Evolutionary conservation across 23 tunicate species (phyloP), one percentile per base, ranked within the genome.

Genomic region (Styela clava): DNA sequence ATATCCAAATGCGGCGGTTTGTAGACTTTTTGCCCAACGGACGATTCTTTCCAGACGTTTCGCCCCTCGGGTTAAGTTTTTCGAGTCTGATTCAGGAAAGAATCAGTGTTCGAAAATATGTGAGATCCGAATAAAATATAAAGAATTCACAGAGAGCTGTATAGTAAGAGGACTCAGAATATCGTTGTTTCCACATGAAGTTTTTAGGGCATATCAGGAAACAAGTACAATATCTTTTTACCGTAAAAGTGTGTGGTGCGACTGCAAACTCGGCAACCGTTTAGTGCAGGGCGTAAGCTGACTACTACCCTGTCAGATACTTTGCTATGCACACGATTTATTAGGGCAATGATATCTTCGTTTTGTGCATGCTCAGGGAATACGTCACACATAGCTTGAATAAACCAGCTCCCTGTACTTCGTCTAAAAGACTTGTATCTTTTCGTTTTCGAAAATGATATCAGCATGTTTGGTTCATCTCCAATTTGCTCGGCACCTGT

Each of bases 151-250:
- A n/a, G n/a, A n/a, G n/a, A n/a, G n/a, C n/a, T n/a, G n/a, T n/a
- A n/a, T n/a, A n/a, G n/a, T n/a, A n/a, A n/a, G n/a, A n/a, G n/a
- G n/a, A n/a, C n/a, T n/a, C n/a, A n/a, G n/a, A n/a, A n/a, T n/a
- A n/a, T n/a, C n/a, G n/a, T n/a, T n/a, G n/a, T n/a, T n/a, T n/a
- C n/a, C n/a, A n/a, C n/a, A n/a, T n/a, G n/a, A n/a, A n/a, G n/a
- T n/a, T n/a, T n/a, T n/a, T n/a, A n/a, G n/a, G n/a, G n/a, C 16
- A 67, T 18, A 18, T 24, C 71, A 18, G 71, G 71, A 24, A 1
- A 67, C 16, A 67, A 67, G 31, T 67, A 67, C 71, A 67, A 67
- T 44, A 5, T 44, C 71, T 67, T 67, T 67, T 67, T 22, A 24
- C 16, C 0, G 31, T 18, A 29, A 12, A 24, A 25, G 16, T 19